phyloP scores from a whole-genome alignment of 2,113 vertebrate genomes.

The Thalassoma bifasciatum region DNA sequence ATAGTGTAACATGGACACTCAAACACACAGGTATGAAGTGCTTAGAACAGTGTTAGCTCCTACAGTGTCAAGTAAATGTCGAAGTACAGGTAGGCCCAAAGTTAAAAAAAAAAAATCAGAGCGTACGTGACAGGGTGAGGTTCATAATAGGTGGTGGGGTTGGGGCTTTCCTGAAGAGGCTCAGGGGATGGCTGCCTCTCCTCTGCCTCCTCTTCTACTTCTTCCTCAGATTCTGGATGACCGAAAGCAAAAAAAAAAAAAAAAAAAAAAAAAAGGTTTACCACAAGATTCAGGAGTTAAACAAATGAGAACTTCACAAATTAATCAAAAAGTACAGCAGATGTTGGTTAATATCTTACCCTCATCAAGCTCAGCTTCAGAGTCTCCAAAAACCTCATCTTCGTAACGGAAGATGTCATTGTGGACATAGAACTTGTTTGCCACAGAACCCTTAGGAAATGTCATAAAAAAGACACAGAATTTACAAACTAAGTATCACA shows the following conservation, averaged over 20 bases:
- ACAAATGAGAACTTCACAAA: neutral
- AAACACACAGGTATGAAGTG: too few species aligned
- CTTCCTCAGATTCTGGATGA: constrained; percentile 92
- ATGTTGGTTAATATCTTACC: constrained; percentile 76
- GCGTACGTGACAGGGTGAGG: constrained; percentile 91
- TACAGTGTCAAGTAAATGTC: too few species aligned
- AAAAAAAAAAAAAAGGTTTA: neutral
- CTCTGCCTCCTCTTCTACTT: constrained; percentile 94
- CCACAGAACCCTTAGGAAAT: constrained; percentile 90
- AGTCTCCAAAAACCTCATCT: constrained; percentile 98
- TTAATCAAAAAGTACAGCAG: too few species aligned
- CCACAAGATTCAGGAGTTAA: neutral
- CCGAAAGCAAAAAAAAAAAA: neutral
- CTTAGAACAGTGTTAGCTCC: too few species aligned
- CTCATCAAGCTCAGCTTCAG: constrained; percentile 97
- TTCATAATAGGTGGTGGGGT: constrained; percentile 89
- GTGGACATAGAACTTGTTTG: constrained; percentile 99
- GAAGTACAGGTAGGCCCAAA: too few species aligned
- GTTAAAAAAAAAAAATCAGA: neutral
- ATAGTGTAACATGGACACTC: too few species aligned
- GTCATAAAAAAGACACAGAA: neutral
- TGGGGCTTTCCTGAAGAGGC: constrained; percentile 90
- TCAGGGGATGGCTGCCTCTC: constrained; percentile 92
- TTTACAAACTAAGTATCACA: neutral
- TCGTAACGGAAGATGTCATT: constrained; percentile 99